Percentiles rank a stretch among this genome's conserved stretches.
These are phyloP conservation scores for Sebastes taczanowskii DNA, from an alignment of 2,797 vertebrate species.

Conservation along the genomic window DNA sequence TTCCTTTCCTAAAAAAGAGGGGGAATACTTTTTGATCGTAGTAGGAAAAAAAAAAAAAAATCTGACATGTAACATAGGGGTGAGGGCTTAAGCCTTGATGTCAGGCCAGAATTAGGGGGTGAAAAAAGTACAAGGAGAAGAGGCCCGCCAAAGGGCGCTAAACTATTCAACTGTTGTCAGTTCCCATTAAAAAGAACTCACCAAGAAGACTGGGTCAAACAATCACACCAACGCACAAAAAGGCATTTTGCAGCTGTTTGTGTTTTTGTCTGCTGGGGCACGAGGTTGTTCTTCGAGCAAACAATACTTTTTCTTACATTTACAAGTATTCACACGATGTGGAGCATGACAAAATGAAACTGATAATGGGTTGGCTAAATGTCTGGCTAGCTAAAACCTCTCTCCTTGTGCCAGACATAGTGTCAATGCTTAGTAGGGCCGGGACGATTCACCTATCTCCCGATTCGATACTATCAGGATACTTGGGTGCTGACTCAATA, in stretches of 20 bases:
- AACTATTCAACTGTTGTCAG: conserved; percentile 76
- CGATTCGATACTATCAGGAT: too few species aligned
- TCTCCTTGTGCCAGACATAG: not conserved
- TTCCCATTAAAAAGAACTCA: conserved; percentile 70
- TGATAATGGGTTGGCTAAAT: conserved; percentile 1
- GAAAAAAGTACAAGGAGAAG: conserved; percentile 53
- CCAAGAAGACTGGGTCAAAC: conserved; percentile 67
- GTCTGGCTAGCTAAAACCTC: conserved; percentile 14
- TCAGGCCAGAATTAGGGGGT: conserved; percentile 49
- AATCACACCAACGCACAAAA: conserved; percentile 48
- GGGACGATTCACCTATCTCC: too few species aligned
- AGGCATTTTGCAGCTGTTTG: conserved; percentile 14
- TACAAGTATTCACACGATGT: not conserved
- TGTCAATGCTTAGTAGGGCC: not conserved
- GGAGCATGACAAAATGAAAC: conserved; percentile 25
- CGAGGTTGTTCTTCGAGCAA: conserved; percentile 6
- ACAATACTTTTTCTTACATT: not conserved
- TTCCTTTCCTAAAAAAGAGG: conserved; percentile 11
- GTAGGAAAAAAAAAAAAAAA: conserved; percentile 45
- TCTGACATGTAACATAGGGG: conserved; percentile 61
- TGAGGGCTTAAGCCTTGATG: conserved; percentile 60
- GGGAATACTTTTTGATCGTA: conserved; percentile 40
- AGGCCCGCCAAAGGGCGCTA: conserved; percentile 55
- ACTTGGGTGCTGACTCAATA: too few species aligned
- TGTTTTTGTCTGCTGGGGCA: conserved; percentile 14